Conservation (phyloP, 1,140 invertebrate species). For the Penaeus japonicus region DNA sequence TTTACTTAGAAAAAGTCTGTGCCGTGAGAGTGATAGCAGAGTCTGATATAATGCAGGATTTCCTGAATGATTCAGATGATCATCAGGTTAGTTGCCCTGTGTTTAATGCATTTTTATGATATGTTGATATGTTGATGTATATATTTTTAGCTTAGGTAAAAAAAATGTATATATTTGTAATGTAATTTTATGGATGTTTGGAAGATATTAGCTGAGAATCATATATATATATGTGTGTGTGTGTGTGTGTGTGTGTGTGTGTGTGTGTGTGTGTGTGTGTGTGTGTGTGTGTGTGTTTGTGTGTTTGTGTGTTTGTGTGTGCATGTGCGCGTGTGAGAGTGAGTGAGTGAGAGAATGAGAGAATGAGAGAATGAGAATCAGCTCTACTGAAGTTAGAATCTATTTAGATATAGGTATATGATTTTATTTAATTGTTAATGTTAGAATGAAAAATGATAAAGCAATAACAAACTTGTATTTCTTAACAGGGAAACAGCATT, state of each 20-base stretch:
- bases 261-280: background rate
- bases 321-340: no score
- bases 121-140: no score
- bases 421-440: no score
- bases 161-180: no score
- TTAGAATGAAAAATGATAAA: no score
- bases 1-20: constrained; percentile 98
- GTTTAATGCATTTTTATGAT: background rate
- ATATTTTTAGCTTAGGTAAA: no score
- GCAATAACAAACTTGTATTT: background rate
- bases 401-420: no score
- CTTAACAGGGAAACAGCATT: constrained; percentile 50
- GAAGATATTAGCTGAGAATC: no score
- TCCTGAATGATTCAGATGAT: constrained; percentile 91
- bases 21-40: constrained; percentile 97
- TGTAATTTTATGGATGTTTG: no score
- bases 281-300: background rate
- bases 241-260: background rate
- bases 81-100: constrained; percentile 68
- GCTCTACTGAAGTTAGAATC: no score
- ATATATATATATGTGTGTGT: background rate
- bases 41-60: constrained; percentile 96
- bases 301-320: background rate
- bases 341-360: no score
- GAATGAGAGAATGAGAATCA: no score